Evolutionary conservation across 2,888 invertebrate genomes (phyloP).

Genomic region (Leistus spinibarbis): DNA sequence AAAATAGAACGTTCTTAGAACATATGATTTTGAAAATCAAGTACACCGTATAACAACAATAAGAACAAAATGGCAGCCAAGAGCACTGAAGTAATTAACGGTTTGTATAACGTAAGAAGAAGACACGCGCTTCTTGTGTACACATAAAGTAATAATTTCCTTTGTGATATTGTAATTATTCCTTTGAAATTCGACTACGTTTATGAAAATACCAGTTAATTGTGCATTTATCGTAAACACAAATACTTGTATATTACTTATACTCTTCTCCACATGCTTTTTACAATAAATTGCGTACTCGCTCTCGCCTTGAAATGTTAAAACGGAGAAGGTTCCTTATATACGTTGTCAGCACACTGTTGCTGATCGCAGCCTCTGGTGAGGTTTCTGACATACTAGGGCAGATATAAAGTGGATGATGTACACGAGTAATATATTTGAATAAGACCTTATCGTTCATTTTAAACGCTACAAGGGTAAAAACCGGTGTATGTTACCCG

Average conservation of each 20-base stretch:
- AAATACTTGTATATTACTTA: not conserved
- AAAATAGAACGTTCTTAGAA: too few species aligned
- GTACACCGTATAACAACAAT: not conserved
- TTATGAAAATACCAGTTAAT: slow-evolving; percentile 20
- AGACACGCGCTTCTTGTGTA: slow-evolving; percentile 14
- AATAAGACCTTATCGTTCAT: not conserved
- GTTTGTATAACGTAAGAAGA: not conserved
- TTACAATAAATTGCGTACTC: not conserved
- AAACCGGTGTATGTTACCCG: too few species aligned
- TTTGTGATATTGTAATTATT: slow-evolving; percentile 21
- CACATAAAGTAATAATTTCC: not conserved
- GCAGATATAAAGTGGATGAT: not conserved
- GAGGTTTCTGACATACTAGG: not conserved
- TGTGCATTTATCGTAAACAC: not conserved
- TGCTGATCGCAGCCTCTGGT: not conserved
- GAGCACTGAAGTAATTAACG: not conserved
- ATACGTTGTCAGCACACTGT: not conserved
- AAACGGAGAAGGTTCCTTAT: not conserved
- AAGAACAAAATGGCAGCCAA: not conserved
- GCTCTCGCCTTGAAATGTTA: too few species aligned
- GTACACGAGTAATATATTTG: not conserved
- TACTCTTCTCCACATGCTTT: not conserved
- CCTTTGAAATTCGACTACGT: slow-evolving; percentile 24
- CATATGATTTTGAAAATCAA: not conserved
- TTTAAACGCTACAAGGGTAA: not conserved